Evolutionary conservation across 1,140 invertebrate species (phyloP), one percentile per base, ranked within the genome.

Genomic region (Hermetia illucens): DNA sequence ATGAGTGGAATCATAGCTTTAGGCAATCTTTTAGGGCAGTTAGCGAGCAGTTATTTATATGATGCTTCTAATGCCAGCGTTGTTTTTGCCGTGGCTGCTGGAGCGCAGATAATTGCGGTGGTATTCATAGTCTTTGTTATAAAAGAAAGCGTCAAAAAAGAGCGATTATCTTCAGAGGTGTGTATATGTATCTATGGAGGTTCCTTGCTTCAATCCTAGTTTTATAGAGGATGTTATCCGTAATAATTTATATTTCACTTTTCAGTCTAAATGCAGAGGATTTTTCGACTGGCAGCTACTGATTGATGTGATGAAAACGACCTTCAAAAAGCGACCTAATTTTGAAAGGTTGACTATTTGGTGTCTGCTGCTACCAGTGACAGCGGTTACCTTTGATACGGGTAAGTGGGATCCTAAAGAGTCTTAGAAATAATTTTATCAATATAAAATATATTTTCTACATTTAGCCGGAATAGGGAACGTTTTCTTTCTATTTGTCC

Each of bases 401-500:
- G 62, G 31, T 40, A 22, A 36, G 33, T 16, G 10, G 6, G 10
- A 15, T 13, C n/a, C 5, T 6, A 32, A 5, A 32, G 5, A 32
- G 5, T 5, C 17, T 32, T 13, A 32, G 30, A 5, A 5, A 13
- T 12, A 32, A 13, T 32, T 32, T 32, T 13, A 32, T 13, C 17
- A 8, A 32, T 8, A 32, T 13, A 13, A 5, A 32, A 8, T 32
- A 19, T 34, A n/a, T 10, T 4, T 34, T 17, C 61, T 75, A 33
- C 49, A 64, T 5, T 38, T 66, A 2, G 36, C 68, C 42, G 74
- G 72, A 10, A 49, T 68, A 17, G 41, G 53, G 15, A 45, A 58
- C 13, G 51, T 77, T 16, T 60, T 58, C 24, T 78, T 68, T 47
- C 40, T 75, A 36, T 78, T 74, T 44, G 47, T 65, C 2, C 71